Evolutionary conservation across 1,140 invertebrate genomes (phyloP).

Genomic region (Polypedilum pembai): DNA sequence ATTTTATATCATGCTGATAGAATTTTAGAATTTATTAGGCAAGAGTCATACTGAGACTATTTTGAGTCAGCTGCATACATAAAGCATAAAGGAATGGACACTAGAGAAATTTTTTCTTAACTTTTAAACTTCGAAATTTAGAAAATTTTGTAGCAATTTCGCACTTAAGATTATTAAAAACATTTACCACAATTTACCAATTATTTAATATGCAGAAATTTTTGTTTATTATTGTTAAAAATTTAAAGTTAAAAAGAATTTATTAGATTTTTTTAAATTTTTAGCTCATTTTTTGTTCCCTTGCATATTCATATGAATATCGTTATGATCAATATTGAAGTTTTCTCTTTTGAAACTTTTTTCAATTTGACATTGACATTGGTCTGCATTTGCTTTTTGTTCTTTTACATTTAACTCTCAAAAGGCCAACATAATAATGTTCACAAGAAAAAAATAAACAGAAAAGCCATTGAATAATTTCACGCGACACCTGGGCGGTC

Average conservation of each 20-base stretch:
- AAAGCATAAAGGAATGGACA: too few relatives aligned
- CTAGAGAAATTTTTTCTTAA: too few relatives aligned
- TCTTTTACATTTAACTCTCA: neutral
- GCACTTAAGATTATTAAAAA: too few relatives aligned
- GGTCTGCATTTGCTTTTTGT: neutral
- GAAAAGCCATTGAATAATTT: conserved; percentile 1
- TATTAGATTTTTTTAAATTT: too few relatives aligned
- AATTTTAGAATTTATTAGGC: neutral
- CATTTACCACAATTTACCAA: too few relatives aligned
- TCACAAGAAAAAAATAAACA: neutral
- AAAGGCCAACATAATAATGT: conserved; percentile 8
- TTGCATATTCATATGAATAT: too few relatives aligned
- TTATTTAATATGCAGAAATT: too few relatives aligned
- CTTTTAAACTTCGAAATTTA: too few relatives aligned
- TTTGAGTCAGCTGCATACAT: neutral
- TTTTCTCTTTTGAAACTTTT: neutral
- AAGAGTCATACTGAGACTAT: neutral
- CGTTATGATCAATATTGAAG: neutral
- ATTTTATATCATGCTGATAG: neutral
- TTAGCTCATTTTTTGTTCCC: too few relatives aligned
- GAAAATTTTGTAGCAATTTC: too few relatives aligned
- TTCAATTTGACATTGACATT: neutral
- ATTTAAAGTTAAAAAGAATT: too few relatives aligned
- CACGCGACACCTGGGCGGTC: conserved; percentile 4
- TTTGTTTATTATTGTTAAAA: too few relatives aligned